These are phyloP conservation scores for Arctocebus calabarensis DNA, from an alignment of 2,797 vertebrate genomes.

Conservation along the genomic window DNA sequence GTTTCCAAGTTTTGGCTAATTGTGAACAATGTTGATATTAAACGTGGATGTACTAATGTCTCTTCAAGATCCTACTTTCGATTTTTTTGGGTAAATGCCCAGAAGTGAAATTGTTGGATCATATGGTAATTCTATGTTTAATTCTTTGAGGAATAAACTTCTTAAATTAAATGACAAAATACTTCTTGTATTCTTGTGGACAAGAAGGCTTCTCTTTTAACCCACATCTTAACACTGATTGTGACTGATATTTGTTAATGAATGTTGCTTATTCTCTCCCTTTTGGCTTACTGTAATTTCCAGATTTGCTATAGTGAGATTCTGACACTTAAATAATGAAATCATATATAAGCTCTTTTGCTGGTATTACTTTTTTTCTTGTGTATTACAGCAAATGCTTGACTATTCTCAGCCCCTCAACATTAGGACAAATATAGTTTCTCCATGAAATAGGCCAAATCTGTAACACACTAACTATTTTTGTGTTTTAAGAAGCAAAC, in stretches of 20 bases:
- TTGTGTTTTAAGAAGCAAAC: not conserved
- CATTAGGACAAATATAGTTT: not conserved
- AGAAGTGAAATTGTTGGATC: not conserved
- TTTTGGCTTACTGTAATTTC: constrained; percentile 16
- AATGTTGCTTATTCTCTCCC: not conserved
- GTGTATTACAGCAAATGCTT: not conserved
- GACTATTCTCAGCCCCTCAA: not conserved
- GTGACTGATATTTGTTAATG: not conserved
- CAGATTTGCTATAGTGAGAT: not conserved
- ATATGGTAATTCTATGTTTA: not conserved
- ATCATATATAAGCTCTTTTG: not conserved
- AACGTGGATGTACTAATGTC: not conserved
- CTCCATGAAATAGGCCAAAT: not conserved
- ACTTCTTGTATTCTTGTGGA: not conserved
- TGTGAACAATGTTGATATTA: constrained; percentile 30
- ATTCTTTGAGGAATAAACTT: constrained; percentile 44
- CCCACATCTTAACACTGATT: not conserved
- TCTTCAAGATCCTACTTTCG: not conserved
- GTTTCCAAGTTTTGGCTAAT: not conserved
- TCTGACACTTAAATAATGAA: not conserved
- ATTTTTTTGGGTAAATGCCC: not conserved
- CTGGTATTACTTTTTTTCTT: constrained; percentile 4
- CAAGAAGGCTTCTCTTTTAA: not conserved
- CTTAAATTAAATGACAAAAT: constrained; percentile 33
- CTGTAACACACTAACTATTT: not conserved